Evolutionary conservation across 2,888 invertebrate genomes (phyloP).

Genomic region (Andrena minutula): DNA sequence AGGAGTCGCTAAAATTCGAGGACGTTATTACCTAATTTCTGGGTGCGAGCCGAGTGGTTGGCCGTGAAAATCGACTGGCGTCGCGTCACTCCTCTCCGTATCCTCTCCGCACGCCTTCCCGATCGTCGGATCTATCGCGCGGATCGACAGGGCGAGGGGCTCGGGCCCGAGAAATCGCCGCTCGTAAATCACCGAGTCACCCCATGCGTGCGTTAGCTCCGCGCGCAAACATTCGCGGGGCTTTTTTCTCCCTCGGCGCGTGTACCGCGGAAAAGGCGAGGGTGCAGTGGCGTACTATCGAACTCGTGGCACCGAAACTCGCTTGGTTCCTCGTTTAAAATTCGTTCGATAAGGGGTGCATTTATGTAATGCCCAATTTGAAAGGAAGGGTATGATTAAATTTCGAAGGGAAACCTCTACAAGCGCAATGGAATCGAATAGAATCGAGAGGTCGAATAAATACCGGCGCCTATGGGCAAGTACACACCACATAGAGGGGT

Average conservation of each 20-base stretch:
- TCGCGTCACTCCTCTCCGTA: slow-evolving; percentile 60
- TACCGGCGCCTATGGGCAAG: slow-evolving; percentile 32
- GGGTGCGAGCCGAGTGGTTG: background rate
- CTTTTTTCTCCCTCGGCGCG: slow-evolving; percentile 17
- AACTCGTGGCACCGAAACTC: too few relatives aligned
- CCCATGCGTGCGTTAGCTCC: slow-evolving; percentile 47
- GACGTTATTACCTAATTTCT: slow-evolving; percentile 21
- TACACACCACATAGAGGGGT: background rate
- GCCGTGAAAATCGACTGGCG: slow-evolving; percentile 58
- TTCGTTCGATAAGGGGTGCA: too few relatives aligned
- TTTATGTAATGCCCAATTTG: background rate
- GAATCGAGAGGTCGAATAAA: background rate
- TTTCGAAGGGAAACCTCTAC: background rate
- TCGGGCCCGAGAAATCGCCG: slow-evolving; percentile 62
- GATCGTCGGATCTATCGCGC: slow-evolving; percentile 66
- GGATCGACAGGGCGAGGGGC: slow-evolving; percentile 65
- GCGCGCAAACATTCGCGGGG: slow-evolving; percentile 23
- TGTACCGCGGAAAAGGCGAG: slow-evolving; percentile 20
- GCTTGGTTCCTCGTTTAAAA: too few relatives aligned
- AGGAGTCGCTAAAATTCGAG: slow-evolving; percentile 43
- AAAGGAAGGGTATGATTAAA: background rate
- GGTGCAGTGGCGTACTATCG: slow-evolving; percentile 30
- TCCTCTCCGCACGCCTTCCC: slow-evolving; percentile 41
- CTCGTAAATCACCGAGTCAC: slow-evolving; percentile 71
- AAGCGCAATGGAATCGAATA: background rate